Base-by-base conservation (phyloP, 2,113 vertebrate species). In the Ammospiza nelsoni region DNA sequence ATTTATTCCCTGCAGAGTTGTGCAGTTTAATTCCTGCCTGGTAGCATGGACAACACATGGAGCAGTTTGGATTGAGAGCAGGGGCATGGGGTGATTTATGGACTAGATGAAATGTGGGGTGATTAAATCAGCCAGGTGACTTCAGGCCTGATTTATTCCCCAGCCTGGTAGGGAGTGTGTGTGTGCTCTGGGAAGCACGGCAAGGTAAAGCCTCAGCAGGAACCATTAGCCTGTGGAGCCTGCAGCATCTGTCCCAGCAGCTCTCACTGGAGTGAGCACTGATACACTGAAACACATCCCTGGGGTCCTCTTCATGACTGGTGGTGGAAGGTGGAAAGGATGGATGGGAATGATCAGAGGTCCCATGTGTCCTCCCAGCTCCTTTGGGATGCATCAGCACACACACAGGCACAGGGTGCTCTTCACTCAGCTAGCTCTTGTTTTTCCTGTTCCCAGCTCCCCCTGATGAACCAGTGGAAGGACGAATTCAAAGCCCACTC, bases 391-490 rank as follows among this genome's bases (percentile, higher is more conserved):
- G 23, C 14, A 25, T 17, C 4, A 4, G 27, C 27, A 29, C 2
- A 0, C 19, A 23, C 19, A 10, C 3, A 2, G 10, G 33, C 18
- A 49, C 2, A 2, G 0, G 1, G 1, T 41, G n/a, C 22, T 29
- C 29, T 52, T 66, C 0, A 8, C 29, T 94, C 61, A 86, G 28
- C 39, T n/a, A 3, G 84, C 79, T 69, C n/a, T 46, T 46, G 35
- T 92, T 84, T 96, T 81, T 94, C 90, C 80, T 61, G 6, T 87
- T 84, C 81, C 90, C 96, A 99, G 99, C 98, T 99, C 61, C 98
- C 98, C 84, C 96, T 99, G 97, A 99, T 99, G 98, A 98, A 98
- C 87, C 98, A 99, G 97, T 99, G 99, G 99, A 99, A 99, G 95
- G 99, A 99, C 5, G 99, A 99, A 96, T 99, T 99, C 98, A 99